Evolutionary conservation across 2,888 invertebrate genomes (phyloP).

Genomic region (Polyommatus iphigenia): DNA sequence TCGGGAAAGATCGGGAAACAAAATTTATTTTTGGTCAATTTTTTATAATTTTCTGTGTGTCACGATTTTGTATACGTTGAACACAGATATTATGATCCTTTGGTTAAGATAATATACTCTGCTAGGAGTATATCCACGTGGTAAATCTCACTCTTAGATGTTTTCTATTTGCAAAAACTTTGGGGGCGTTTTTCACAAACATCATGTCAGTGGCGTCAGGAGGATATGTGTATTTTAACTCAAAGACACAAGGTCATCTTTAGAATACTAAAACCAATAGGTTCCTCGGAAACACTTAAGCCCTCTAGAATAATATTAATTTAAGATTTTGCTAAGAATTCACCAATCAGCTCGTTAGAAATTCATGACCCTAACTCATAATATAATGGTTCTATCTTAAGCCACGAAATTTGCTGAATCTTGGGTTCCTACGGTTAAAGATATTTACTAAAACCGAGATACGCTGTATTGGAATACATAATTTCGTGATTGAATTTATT

Average conservation of each 20-base stretch:
- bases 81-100: no score
- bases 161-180: neutral
- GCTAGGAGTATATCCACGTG: neutral
- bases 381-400: constrained; percentile 42
- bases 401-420: constrained; percentile 48
- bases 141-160: neutral
- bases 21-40: no score
- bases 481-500: neutral
- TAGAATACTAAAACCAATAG: neutral
- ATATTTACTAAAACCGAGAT: constrained; percentile 45
- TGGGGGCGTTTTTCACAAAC: neutral
- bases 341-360: constrained; percentile 43
- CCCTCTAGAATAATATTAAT: constrained; percentile 33
- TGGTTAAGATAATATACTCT: neutral
- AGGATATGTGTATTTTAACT: neutral
- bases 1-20: no score
- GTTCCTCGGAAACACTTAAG: neutral
- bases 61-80: no score
- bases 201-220: no score
- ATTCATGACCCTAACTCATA: constrained; percentile 38
- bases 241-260: neutral
- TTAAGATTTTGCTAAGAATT: constrained; percentile 32
- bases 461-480: neutral
- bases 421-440: constrained; percentile 38
- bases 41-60: no score